Conservation (phyloP, 2,113 vertebrate genomes). For the Herpetotheres cachinnans region DNA sequence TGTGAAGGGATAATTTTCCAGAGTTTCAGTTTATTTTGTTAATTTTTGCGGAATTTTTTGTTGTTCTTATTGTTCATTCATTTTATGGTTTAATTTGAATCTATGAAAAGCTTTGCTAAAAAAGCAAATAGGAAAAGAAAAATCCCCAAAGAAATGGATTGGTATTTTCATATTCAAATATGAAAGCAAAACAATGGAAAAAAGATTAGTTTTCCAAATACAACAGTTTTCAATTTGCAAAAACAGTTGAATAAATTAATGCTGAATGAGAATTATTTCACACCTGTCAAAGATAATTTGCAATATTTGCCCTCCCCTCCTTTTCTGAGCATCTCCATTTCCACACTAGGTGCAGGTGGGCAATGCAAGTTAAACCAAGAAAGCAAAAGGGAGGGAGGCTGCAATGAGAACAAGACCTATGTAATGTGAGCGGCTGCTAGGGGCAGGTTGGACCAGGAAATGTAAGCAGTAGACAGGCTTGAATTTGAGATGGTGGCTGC, state of each 20-base stretch:
- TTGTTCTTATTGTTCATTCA: not conserved
- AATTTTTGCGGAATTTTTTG: not conserved
- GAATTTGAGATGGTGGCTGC: not conserved
- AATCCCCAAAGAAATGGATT: not conserved
- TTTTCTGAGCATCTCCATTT: not conserved
- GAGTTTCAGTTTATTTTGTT: not conserved
- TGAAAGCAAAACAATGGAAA: not conserved
- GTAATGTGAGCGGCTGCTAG: not conserved
- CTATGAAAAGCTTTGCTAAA: not conserved
- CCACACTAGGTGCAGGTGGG: not conserved
- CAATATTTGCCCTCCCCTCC: not conserved
- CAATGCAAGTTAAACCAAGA: not conserved
- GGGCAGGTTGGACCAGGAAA: not conserved
- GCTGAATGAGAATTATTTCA: not conserved
- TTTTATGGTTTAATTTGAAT: not conserved
- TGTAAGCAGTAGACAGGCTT: not conserved
- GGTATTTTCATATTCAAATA: not conserved
- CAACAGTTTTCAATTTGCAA: not conserved
- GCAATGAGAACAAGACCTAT: not conserved
- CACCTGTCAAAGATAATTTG: not conserved
- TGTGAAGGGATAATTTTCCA: not conserved
- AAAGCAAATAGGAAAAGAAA: not conserved
- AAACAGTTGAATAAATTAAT: not conserved
- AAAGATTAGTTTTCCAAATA: not conserved
- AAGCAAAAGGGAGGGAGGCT: not conserved